Base-by-base conservation (phyloP, 1,140 invertebrate genomes). In the Sycophila sp. region DNA sequence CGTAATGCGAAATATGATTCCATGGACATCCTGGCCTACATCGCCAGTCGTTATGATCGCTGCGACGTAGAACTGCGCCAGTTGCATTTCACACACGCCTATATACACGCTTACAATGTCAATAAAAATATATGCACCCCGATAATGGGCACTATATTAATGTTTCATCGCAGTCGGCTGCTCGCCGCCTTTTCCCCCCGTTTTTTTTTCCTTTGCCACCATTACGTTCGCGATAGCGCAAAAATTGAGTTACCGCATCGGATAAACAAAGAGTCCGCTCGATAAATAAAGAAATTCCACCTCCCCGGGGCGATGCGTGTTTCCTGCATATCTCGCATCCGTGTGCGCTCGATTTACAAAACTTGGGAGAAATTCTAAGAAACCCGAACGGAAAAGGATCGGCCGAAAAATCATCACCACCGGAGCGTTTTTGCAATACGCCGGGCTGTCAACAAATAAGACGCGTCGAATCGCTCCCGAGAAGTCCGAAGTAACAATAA, bases 1-100 rank as follows among this genome's bases (percentile, higher is more conserved):
- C 78, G 79, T 82, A 83, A 79, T 78, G 76, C 81, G 84, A 85
- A 85, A 85, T 85, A 80, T 66, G 84, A 85, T 80, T 77, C 74
- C 75, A 76, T 80, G 77, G 81, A 81, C 81, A 81, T 84, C 79
- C 84, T 85, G 81, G 80, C 82, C 82, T 85, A 85, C 81, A 85
- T 85, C 77, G 79, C 78, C 59, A 75, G 72, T 78, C 81, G 76
- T 82, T 77, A 78, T 78, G 78, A 83, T 79, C 76, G 74, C 28
- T 28, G 45, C 45, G 62, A 67, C 42, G 69, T 62, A 51, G 32
- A 70, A n/a, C 49, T 45, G 36, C 47, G 42, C 38, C 32, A 40
- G 55, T 62, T 26, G 22, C n/a, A n/a, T n/a, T 55, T 2, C 51
- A 30, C 28, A 32, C 24, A 55, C n/a, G n/a, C 10, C 11, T 64